phyloP scores from a whole-genome alignment of 2,888 invertebrate genomes.

The Trisateles emortualis region DNA sequence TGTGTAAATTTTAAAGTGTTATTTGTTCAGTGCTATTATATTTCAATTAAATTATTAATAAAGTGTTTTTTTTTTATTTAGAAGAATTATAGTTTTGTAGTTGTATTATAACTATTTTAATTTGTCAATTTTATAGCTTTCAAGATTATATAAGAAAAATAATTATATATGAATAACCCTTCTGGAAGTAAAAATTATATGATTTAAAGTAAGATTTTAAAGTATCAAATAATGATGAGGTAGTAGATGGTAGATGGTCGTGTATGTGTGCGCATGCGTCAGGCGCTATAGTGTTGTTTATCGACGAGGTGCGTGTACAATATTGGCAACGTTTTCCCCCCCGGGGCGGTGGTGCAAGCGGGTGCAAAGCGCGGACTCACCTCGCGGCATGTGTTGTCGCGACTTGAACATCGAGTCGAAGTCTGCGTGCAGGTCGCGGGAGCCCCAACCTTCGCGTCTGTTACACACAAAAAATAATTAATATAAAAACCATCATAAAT shows the following conservation, averaged over 20 bases:
- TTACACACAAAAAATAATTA: constrained; percentile 9
- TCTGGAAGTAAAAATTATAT: too few relatives aligned
- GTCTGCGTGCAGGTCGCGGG: constrained; percentile 90
- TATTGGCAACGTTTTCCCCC: constrained; percentile 79
- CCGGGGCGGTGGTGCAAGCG: constrained; percentile 52
- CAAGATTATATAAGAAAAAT: not conserved
- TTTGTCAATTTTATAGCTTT: too few relatives aligned
- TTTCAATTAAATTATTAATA: not conserved
- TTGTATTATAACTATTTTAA: too few relatives aligned
- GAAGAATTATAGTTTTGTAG: too few relatives aligned
- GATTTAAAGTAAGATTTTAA: too few relatives aligned
- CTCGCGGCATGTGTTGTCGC: constrained; percentile 89
- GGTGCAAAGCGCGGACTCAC: constrained; percentile 81
- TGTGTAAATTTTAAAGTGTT: not conserved
- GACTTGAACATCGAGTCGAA: constrained; percentile 91
- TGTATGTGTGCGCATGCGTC: constrained; percentile 20
- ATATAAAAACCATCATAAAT: too few relatives aligned
- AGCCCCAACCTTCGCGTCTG: constrained; percentile 86
- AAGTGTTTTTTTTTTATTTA: not conserved
- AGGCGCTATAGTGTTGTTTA: constrained; percentile 1
- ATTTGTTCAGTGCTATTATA: not conserved
- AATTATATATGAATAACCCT: not conserved
- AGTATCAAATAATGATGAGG: constrained; percentile 15
- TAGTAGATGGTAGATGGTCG: not conserved
- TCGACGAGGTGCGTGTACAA: constrained; percentile 43